Conservation (phyloP, 2,888 invertebrate species). For the Sicus ferrugineus region DNA sequence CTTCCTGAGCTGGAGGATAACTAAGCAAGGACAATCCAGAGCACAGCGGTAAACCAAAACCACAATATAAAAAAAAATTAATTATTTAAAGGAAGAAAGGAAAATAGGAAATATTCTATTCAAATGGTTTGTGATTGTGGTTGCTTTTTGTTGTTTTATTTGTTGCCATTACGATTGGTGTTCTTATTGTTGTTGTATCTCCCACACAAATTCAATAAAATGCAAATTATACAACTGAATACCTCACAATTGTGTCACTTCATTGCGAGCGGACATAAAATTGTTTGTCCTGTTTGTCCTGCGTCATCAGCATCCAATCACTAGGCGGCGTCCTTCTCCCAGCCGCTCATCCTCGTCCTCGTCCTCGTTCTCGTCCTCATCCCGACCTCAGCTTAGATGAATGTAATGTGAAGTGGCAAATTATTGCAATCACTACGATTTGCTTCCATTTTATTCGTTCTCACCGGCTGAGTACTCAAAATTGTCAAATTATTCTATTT, state of each 20-base stretch:
- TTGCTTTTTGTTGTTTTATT: conserved; percentile 5
- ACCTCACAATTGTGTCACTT: conserved; percentile 26
- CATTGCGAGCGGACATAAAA: conserved; percentile 19
- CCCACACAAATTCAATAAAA: conserved; percentile 6
- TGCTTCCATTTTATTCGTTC: neutral
- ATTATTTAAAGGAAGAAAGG: neutral
- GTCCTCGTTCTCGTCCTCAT: no score
- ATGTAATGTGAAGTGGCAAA: conserved; percentile 7
- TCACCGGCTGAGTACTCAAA: neutral
- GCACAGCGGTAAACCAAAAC: conserved; percentile 2
- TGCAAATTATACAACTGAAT: neutral
- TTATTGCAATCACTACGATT: conserved; percentile 11
- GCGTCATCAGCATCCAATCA: neutral
- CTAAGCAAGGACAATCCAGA: neutral
- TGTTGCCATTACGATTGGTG: conserved; percentile 5
- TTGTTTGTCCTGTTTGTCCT: conserved; percentile 15
- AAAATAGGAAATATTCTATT: neutral
- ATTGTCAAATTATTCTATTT: neutral
- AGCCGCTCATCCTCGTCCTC: neutral
- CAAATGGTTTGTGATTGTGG: neutral
- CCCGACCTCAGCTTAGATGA: neutral
- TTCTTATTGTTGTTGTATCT: conserved; percentile 11
- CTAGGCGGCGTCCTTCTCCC: neutral
- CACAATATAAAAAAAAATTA: conserved; percentile 13
- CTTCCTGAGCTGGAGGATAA: neutral